Evolutionary conservation across 2,113 vertebrate genomes (phyloP), one percentile per base, ranked within the genome.

Genomic region (Engraulis encrasicolus): DNA sequence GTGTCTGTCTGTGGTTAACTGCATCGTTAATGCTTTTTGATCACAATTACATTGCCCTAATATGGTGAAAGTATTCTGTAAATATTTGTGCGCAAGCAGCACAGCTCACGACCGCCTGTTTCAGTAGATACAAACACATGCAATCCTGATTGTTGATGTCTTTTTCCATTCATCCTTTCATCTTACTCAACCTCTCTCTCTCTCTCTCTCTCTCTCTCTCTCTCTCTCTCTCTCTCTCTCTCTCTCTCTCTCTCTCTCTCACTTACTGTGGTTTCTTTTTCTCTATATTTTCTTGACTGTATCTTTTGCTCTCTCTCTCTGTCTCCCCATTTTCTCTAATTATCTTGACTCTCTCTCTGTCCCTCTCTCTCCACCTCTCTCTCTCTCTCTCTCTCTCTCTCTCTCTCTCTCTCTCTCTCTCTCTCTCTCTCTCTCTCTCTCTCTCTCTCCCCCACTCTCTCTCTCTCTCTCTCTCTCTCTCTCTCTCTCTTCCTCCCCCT

Each of bases 401-500:
- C 27, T 74, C 18, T 66, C 7, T 78, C 80, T 49, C 17, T 74
- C 71, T 40, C 66, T 81, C 45, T 80, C 27, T 27, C 45, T 48
- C 81, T 85, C 79, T 50, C 50, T 81, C 50, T 58, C 74, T 50
- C 79, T 71, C 83, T 79, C 36, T 79, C 78, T 79, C 58, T 85
- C 81, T 77, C 77, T 79, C 50, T 79, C 50, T 20, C n/a, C n/a
- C n/a, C n/a, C n/a, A n/a, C n/a, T n/a, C n/a, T n/a, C n/a, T n/a
- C 37, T 54, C 71, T 77, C 74, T 78, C 61, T 77, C 78, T 80
- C 50, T 66, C 61, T 81, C 79, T 85, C 66, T 52, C 79, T 77
- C 58, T 48, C 50, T 50, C 61, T 80, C 78, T 82, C 81, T 85
- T 71, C 85, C 82, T 86, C 50, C 79, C 45, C 81, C 50, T 14